Evolutionary conservation across 1,140 invertebrate genomes (phyloP), one percentile per base, ranked within the genome.

Genomic region (Homarus americanus): DNA sequence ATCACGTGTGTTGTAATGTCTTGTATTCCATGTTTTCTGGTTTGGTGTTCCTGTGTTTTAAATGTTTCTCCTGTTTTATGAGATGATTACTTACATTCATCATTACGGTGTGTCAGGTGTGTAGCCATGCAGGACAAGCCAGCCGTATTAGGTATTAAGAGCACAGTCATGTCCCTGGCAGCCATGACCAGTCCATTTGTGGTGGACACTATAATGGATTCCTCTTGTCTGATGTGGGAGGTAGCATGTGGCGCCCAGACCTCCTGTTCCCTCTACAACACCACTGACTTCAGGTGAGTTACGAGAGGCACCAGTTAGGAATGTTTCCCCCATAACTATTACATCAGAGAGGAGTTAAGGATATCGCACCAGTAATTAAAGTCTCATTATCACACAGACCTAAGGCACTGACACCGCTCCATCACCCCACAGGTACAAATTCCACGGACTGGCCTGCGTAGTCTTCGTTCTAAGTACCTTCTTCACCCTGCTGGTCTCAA

Each of bases 231-330:
- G 2, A 93, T 94, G 24, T 94, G 94, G 94, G 93, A 94, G 38
- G 92, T 93, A 32, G 93, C 87, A 28, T 94, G 94, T 91, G 93
- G 93, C 2, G 91, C 92, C 34, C 89, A 34, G 24, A 94, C 94
- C 10, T 93, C 94, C 15, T 94, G 94, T 91, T 93, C 94, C 44
- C 75, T 94, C 2, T 94, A 94, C 84, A 93, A 94, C 91, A 92
- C 93, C 12, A 92, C 85, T 44, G 92, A 92, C 40, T 94, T 94
- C 82, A 92, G 94, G 53, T 92, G 9, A 49, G 79, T 86, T n/a
- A 32, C 24, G 53, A 24, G 20, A 20, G 20, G 53, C n/a, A 49
- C 44, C 17, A 10, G 0, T 49, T 49, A 17, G 44, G 44, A 49
- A 49, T 49, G 1, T 49, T 9, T 49, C 9, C 9, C 44, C 44